Conservation (phyloP, 2,888 invertebrate genomes). For the Acanthococcus lagerstroemiae region DNA sequence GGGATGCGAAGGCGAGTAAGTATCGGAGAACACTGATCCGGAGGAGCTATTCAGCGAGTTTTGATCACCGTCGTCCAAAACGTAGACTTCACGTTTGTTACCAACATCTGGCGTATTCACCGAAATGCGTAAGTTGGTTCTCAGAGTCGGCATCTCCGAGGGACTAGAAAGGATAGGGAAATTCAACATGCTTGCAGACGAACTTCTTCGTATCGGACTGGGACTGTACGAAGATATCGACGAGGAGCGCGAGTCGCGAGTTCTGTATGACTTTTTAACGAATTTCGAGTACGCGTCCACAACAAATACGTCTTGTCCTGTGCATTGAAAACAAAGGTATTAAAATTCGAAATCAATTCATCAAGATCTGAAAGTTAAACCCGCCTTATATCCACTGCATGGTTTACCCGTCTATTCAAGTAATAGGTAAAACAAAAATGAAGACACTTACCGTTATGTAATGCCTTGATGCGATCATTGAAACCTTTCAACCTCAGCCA, state of each 20-base stretch:
- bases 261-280: neutral
- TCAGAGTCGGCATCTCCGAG: neutral
- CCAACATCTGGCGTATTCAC: neutral
- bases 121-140: constrained; percentile 4
- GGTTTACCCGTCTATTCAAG: too few species aligned
- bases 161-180: neutral
- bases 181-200: neutral
- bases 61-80: too few species aligned
- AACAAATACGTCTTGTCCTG: neutral
- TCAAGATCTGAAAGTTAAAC: neutral
- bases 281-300: constrained; percentile 11
- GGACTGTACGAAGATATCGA: neutral
- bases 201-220: neutral
- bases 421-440: neutral
- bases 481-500: constrained; percentile 3
- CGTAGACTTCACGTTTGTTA: neutral
- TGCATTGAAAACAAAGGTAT: too few species aligned
- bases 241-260: neutral
- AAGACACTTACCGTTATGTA: neutral
- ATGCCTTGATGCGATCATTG: neutral
- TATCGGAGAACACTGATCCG: too few species aligned
- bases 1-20: too few species aligned
- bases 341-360: neutral
- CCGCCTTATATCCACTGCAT: too few species aligned
- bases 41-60: too few species aligned